Percentiles rank a stretch among this genome's conserved stretches.
Conservation (phyloP, 2,797 vertebrate species). For the Lepilemur septentrionalis region DNA sequence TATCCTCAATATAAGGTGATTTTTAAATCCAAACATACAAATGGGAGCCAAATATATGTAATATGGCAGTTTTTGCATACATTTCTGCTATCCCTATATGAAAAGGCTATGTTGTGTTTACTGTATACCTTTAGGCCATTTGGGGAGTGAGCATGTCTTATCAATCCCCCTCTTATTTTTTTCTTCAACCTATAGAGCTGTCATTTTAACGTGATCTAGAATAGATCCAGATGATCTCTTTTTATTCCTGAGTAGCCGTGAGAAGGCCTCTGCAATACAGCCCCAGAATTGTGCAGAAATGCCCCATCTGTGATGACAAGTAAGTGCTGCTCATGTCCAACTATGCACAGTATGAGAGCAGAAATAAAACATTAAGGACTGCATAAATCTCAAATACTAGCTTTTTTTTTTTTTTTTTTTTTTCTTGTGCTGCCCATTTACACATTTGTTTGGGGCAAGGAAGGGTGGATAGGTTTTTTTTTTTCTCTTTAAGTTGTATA, state of each 20-base stretch:
- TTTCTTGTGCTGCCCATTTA: background rate
- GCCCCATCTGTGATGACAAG: background rate
- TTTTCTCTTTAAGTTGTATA: background rate
- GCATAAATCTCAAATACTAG: background rate
- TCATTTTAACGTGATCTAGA: background rate
- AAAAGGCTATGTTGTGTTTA: background rate
- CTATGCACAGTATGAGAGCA: background rate
- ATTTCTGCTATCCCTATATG: background rate
- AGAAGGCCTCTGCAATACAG: background rate
- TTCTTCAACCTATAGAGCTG: background rate
- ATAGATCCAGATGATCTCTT: background rate
- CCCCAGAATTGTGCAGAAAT: background rate
- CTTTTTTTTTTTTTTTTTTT: background rate
- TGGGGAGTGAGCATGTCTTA: background rate
- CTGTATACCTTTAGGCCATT: background rate
- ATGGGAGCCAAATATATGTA: background rate
- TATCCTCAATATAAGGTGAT: background rate
- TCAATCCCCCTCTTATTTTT: background rate
- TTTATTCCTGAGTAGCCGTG: background rate
- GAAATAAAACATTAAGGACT: background rate
- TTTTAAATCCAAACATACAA: background rate
- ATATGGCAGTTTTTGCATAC: background rate
- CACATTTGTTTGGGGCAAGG: background rate
- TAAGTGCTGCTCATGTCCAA: background rate
- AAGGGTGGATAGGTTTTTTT: background rate